A percentile compares a stretch with the other conserved stretches of the same genome.
These are phyloP conservation scores for Craterocephalus amniculus DNA, from an alignment of 2,797 vertebrate species.

Conservation along the genomic window DNA sequence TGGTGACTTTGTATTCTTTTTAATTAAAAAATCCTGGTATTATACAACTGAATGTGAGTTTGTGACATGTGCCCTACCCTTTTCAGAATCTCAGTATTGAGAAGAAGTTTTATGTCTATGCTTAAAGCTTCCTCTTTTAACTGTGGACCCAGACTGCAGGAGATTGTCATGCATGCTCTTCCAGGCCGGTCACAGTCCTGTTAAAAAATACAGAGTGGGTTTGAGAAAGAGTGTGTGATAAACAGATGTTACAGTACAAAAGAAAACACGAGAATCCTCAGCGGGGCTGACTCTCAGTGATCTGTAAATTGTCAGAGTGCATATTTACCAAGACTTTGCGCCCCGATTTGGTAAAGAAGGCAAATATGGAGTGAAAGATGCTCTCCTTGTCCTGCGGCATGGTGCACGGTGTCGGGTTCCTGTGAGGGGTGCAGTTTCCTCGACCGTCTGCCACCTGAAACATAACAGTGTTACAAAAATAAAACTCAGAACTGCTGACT, in stretches of 20 bases:
- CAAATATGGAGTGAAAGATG: slow-evolving; percentile 98
- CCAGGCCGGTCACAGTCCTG: slow-evolving; percentile 95
- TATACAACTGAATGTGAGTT: background rate
- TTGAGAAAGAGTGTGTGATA: slow-evolving; percentile 34
- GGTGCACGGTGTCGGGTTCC: slow-evolving; percentile 89
- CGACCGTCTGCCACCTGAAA: slow-evolving; percentile 89
- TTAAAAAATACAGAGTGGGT: slow-evolving; percentile 11
- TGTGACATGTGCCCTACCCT: slow-evolving; percentile 79
- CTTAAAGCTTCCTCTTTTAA: slow-evolving; percentile 90
- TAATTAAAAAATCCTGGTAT: background rate
- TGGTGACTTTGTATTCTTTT: background rate
- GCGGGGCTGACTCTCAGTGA: slow-evolving; percentile 33
- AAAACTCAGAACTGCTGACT: background rate
- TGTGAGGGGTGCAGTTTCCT: slow-evolving; percentile 91
- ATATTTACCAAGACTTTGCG: slow-evolving; percentile 94
- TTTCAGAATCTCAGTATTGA: slow-evolving; percentile 97
- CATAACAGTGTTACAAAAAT: slow-evolving; percentile 1
- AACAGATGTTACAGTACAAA: slow-evolving; percentile 49
- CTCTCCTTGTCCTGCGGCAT: slow-evolving; percentile 93
- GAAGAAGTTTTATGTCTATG: slow-evolving; percentile 90
- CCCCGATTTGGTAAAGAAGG: slow-evolving; percentile 97
- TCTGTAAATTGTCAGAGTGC: slow-evolving; percentile 47
- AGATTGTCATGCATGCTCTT: slow-evolving; percentile 88
- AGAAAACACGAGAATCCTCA: slow-evolving; percentile 33
- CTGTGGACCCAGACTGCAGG: slow-evolving; percentile 89